Conservation (phyloP, 2,888 invertebrate species). For the Ommatoiulus sabulosus region DNA sequence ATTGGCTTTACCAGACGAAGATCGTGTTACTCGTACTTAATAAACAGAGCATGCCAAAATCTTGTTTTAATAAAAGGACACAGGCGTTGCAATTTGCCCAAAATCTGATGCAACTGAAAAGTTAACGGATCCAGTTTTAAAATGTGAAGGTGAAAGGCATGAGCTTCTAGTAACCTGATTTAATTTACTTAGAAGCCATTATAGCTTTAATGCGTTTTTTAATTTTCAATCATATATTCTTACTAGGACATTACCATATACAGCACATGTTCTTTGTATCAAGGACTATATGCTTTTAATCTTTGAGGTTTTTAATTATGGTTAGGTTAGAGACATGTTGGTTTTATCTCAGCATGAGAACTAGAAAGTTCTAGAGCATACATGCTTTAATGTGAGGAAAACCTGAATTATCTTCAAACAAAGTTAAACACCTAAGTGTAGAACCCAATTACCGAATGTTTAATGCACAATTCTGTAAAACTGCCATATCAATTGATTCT, state of each 20-base stretch:
- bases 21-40: background rate
- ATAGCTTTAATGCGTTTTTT: background rate
- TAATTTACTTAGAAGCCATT: background rate
- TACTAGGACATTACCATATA: background rate
- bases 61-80: background rate
- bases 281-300: background rate
- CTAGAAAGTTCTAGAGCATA: background rate
- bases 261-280: background rate
- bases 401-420: too few species aligned
- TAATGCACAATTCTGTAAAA: too few species aligned
- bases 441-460: too few species aligned
- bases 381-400: too few species aligned
- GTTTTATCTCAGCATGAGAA: background rate
- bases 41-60: constrained; percentile 24
- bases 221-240: background rate
- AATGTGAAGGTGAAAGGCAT: background rate
- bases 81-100: background rate
- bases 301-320: constrained; percentile 8
- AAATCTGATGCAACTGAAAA: constrained; percentile 1
- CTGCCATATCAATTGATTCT: too few species aligned
- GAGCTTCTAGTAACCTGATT: constrained; percentile 5
- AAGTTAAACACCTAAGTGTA: too few species aligned
- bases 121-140: background rate
- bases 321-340: background rate
- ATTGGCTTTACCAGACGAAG: background rate